A percentile compares a stretch with the other conserved stretches of the same genome.
phyloP scores from a whole-genome alignment of 1,140 invertebrate species.

The Drosophila bocki region DNA sequence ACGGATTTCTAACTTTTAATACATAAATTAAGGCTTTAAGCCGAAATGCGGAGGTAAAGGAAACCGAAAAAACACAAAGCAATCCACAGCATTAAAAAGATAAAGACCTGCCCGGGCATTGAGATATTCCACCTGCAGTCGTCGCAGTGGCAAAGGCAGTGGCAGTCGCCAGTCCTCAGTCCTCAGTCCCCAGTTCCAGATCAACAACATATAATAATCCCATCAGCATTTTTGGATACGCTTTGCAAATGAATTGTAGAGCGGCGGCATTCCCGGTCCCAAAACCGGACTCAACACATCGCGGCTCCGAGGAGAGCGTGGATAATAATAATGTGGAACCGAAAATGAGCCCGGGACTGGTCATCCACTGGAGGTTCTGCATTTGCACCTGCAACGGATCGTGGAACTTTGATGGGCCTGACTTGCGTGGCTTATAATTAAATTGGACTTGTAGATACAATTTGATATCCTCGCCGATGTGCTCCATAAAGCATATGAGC shows the following conservation, averaged over 20 bases:
- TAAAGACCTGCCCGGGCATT: constrained; percentile 62
- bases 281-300: constrained; percentile 41
- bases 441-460: constrained; percentile 81
- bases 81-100: constrained; percentile 75
- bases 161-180: constrained; percentile 9
- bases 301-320: constrained; percentile 51
- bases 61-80: constrained; percentile 56
- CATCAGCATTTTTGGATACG: constrained; percentile 84
- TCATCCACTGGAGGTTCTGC: constrained; percentile 52
- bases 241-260: constrained; percentile 82
- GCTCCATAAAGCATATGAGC: constrained; percentile 72
- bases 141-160: constrained; percentile 2
- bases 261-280: constrained; percentile 47
- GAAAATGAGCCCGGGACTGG: constrained; percentile 68
- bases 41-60: constrained; percentile 30
- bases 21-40: constrained; percentile 79
- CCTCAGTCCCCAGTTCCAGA: constrained; percentile 39
- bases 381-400: constrained; percentile 73
- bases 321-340: constrained; percentile 84
- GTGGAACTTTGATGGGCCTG: constrained; percentile 67
- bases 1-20: constrained; percentile 83
- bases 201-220: constrained; percentile 81
- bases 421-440: constrained; percentile 76
- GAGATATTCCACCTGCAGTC: constrained; percentile 78
- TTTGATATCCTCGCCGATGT: constrained; percentile 65